Evolutionary conservation across 2,888 invertebrate species (phyloP).

Genomic region (Acleris cristana): DNA sequence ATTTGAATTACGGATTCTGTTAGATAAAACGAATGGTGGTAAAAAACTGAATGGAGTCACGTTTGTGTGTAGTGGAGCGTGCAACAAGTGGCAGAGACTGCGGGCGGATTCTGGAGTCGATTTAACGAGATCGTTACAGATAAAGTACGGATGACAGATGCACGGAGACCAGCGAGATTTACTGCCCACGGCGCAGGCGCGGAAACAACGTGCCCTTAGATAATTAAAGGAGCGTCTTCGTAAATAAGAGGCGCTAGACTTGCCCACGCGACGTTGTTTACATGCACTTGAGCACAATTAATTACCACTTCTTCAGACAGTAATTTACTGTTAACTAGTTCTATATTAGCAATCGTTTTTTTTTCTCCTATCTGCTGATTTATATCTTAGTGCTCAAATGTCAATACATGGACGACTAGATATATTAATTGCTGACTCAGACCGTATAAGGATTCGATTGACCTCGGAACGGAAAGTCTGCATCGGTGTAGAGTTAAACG

Average conservation of each 20-base stretch:
- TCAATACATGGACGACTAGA: conserved; percentile 51
- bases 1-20: conserved; percentile 66
- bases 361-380: conserved; percentile 7
- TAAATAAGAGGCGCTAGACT: conserved; percentile 54
- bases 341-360: conserved; percentile 11
- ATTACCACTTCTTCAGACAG: conserved; percentile 46
- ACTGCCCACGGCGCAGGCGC: conserved; percentile 44
- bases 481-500: conserved; percentile 58
- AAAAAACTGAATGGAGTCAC: conserved; percentile 74
- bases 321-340: conserved; percentile 39
- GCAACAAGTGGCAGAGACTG: conserved; percentile 69
- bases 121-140: conserved; percentile 47
- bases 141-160: conserved; percentile 44
- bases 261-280: conserved; percentile 47
- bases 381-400: conserved; percentile 43
- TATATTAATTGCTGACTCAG: conserved; percentile 53
- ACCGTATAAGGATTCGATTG: conserved; percentile 60
- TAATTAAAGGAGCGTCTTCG: conserved; percentile 55
- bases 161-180: conserved; percentile 49
- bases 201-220: conserved; percentile 46
- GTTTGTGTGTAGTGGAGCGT: conserved; percentile 69
- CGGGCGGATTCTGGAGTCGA: conserved; percentile 50
- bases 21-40: conserved; percentile 62
- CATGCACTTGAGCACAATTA: conserved; percentile 53
- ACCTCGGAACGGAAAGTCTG: conserved; percentile 74